Base-by-base conservation (phyloP, 2,797 vertebrate genomes). In the Tympanoctomys barrerae region DNA sequence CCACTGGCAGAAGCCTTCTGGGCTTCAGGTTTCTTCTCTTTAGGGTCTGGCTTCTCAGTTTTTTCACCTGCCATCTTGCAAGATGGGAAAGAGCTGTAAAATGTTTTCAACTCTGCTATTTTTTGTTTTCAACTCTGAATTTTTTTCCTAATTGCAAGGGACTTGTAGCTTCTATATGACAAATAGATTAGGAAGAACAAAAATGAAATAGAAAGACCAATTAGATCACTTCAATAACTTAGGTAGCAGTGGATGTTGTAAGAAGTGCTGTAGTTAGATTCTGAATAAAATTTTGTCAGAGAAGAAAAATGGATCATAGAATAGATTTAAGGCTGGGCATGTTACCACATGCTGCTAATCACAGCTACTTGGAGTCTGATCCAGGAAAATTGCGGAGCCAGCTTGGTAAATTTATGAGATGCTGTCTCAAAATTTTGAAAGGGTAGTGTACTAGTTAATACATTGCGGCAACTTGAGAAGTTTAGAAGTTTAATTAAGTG, bases 261-360 rank as follows among this genome's bases (percentile, higher is more conserved):
- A 84, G 68, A 89, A 66, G 73, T 77, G 18, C 2, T 49, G 21
- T 71, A 31, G 61, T 90, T 81, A 68, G 62, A 87, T 59, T 90
- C 46, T 84, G 31, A 84, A 71, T 79, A 87, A 28, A 77, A 90
- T 88, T 87, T 87, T 61, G 96, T 80, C 13, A 66, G 36, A 91
- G 8, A 87, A 16, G 54, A 87, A 90, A 46, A 83, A 77, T 93
- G 80, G 81, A 66, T 94, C 46, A 42, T 59, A 82, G 52, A 87
- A 36, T 66, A 39, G 71, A 87, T 71, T 61, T 16, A 13, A 80
- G 42, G 42, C 26, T 49, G 73, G 14, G 14, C 42, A 31, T 46
- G 75, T 28, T 77, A 28, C 42, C 46, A 77, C 42, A 46, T 77
- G 10, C 75, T 10, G 6, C 26, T 77, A 49, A 77, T 77, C 75